Evolutionary conservation across 2,888 invertebrate genomes (phyloP), one percentile per base, ranked within the genome.

Genomic region (Flexamia atlantica): DNA sequence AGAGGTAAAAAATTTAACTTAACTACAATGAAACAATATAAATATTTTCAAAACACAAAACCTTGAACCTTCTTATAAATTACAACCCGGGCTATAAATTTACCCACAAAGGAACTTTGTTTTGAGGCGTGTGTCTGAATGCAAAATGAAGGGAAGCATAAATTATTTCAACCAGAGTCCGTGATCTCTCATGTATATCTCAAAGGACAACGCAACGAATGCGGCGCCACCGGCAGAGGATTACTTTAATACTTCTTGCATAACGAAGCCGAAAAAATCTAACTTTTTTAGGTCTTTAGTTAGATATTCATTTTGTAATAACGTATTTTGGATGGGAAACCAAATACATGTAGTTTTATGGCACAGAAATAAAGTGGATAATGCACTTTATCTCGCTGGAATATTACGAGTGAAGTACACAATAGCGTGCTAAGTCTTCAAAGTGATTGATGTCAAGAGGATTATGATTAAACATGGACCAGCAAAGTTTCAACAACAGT

Each of bases 381-480:
- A 36, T 4, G 36, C 36, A 7, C 36, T 36, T 36, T 36, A 36
- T 9, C 9, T 36, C 4, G n/a, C 2, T 46, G 12, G 46, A 12
- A 17, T 46, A 46, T 46, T 12, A 23, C 20, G 23, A 23, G 57
- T 14, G 30, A 14, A 3, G 28, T n/a, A 5, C 14, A 64, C 64
- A 64, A 64, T 64, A n/a, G 64, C 64, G 25, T 64, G 64, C 64
- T 2, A 30, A 17, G 64, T 64, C 64, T 64, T 64, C 30, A 64
- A 12, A 64, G 10, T 64, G 64, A 64, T 28, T 64, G 64, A 64
- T 64, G 64, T 64, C 64, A 64, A 64, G 64, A 64, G 64, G 64
- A 64, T 64, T 64, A 64, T 64, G 64, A 64, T 64, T 64, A 64
- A 64, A 64, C 64, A 30, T 64, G 64, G 64, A 64, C 64, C 64